Evolutionary conservation across 37 sponge, comb jelly and placozoan genomes (phyloP).

Genomic region (Corticium candelabrum): DNA sequence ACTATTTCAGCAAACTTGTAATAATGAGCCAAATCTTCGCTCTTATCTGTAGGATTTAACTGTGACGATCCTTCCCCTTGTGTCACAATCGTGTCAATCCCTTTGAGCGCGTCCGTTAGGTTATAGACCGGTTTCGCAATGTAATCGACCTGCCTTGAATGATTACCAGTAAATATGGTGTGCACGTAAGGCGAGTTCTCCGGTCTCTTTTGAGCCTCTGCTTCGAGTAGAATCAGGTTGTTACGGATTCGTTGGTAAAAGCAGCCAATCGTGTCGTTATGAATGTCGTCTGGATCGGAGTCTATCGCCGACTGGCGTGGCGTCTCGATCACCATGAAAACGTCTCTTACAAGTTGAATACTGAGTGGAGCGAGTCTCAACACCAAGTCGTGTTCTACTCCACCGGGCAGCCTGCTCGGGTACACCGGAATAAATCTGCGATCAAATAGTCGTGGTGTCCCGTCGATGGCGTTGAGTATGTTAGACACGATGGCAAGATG

Average conservation of each 20-base stretch:
- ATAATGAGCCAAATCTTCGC: neutral
- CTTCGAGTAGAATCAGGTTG: conserved; percentile 10
- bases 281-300: neutral
- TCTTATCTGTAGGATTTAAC: conserved; percentile 12
- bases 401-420: conserved; percentile 31
- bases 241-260: conserved; percentile 41
- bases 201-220: neutral
- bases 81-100: conserved; percentile 15
- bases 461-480: conserved; percentile 33
- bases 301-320: neutral
- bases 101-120: conserved; percentile 7
- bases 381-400: conserved; percentile 22
- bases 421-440: conserved; percentile 8
- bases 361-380: conserved; percentile 9
- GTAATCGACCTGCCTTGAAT: neutral
- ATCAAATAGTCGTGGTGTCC: conserved; percentile 15
- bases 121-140: conserved; percentile 8
- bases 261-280: conserved; percentile 32
- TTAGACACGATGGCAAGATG: conserved; percentile 41
- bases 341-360: conserved; percentile 10
- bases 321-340: conserved; percentile 36
- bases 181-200: no score
- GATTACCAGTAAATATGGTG: neutral
- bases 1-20: neutral
- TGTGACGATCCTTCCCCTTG: conserved; percentile 43